A percentile compares a stretch with the other conserved stretches of the same genome.
phyloP scores from a whole-genome alignment of 2,797 vertebrate species.

The Miichthys miiuy region DNA sequence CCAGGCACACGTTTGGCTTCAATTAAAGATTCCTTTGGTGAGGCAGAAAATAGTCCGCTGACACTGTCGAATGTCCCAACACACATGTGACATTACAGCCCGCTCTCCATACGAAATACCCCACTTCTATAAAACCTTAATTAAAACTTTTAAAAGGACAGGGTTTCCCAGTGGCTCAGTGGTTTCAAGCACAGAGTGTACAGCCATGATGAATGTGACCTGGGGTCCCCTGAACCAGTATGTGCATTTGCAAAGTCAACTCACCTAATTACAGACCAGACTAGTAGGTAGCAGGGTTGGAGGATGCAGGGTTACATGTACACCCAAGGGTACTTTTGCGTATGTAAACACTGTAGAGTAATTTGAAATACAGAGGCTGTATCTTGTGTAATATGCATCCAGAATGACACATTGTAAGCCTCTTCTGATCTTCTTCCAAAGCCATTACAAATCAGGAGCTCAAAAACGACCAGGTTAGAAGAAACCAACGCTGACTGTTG shows the following conservation, averaged over 20 bases:
- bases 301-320: neutral
- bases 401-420: neutral
- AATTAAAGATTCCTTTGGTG: constrained; percentile 15
- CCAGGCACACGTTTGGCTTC: constrained; percentile 14
- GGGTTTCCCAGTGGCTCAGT: neutral
- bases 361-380: neutral
- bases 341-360: neutral
- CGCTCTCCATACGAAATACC: constrained; percentile 2
- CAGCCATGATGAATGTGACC: constrained; percentile 1
- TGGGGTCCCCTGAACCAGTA: neutral
- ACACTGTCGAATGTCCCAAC: neutral
- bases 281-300: neutral
- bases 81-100: constrained; percentile 1
- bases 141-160: constrained; percentile 21
- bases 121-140: neutral
- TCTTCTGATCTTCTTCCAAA: neutral
- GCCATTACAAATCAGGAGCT: too few relatives aligned
- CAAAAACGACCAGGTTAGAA: neutral
- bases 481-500: neutral
- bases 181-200: constrained; percentile 2
- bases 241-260: neutral
- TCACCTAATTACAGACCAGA: neutral
- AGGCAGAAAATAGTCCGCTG: neutral
- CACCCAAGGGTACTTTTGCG: too few relatives aligned
- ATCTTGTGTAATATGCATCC: neutral